These are phyloP conservation scores for Hanleya hanleyi DNA, from an alignment of 2,888 invertebrate genomes.

Conservation along the genomic window DNA sequence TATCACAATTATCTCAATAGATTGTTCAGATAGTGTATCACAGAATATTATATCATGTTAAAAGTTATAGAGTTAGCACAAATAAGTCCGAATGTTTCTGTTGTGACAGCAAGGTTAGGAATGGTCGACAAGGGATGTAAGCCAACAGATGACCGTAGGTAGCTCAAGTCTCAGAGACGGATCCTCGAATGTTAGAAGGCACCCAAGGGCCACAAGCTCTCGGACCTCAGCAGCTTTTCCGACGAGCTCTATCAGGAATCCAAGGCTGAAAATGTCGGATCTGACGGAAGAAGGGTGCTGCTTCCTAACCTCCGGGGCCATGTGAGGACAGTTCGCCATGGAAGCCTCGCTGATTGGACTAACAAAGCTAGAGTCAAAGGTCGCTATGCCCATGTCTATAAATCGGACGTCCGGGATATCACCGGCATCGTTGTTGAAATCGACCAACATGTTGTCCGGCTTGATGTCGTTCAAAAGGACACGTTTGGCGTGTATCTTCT, in stretches of 20 bases:
- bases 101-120: too few relatives aligned
- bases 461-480: slow-evolving; percentile 1
- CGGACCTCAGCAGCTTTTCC: background rate
- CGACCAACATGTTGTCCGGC: background rate
- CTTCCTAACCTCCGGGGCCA: background rate
- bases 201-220: background rate
- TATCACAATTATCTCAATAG: too few relatives aligned
- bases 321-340: background rate
- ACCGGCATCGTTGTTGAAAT: background rate
- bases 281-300: background rate
- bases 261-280: background rate
- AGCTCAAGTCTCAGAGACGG: background rate
- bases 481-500: background rate
- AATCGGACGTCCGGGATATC: background rate
- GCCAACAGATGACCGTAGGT: background rate
- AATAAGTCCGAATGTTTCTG: too few relatives aligned
- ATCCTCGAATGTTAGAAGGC: background rate
- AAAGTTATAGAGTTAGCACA: too few relatives aligned
- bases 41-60: too few relatives aligned
- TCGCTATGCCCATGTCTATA: background rate
- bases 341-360: too few relatives aligned
- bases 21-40: too few relatives aligned
- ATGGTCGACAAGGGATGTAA: too few relatives aligned
- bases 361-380: background rate
- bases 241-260: background rate